Percentiles rank a stretch among this genome's conserved stretches.
These are phyloP conservation scores for Pollenia amentaria DNA, from an alignment of 2,888 invertebrate genomes.

Conservation along the genomic window DNA sequence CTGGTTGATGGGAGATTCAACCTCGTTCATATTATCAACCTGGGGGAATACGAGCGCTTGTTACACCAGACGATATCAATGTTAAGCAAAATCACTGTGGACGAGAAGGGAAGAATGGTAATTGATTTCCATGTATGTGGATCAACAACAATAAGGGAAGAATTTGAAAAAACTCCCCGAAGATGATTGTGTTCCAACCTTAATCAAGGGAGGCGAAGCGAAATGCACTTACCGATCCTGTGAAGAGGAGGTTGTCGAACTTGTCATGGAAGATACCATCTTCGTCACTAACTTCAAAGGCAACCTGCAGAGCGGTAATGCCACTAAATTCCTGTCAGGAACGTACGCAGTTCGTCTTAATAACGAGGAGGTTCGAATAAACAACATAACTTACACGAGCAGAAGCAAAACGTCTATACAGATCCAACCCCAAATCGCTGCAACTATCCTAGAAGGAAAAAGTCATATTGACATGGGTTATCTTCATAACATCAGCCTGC, in stretches of 20 bases:
- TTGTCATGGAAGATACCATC: neutral
- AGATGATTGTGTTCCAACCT: slow-evolving; percentile 12
- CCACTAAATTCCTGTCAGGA: slow-evolving; percentile 28
- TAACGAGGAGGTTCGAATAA: slow-evolving; percentile 17
- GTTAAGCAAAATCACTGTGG: slow-evolving; percentile 23
- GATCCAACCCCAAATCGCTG: slow-evolving; percentile 13
- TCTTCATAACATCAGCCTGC: slow-evolving; percentile 16
- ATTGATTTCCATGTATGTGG: neutral
- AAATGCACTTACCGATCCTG: slow-evolving; percentile 24
- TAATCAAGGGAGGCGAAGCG: slow-evolving; percentile 23
- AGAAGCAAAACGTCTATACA: neutral
- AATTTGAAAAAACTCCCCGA: slow-evolving; percentile 25
- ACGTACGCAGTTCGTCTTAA: slow-evolving; percentile 16
- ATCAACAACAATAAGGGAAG: slow-evolving; percentile 18
- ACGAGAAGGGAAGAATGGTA: neutral
- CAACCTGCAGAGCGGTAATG: slow-evolving; percentile 22
- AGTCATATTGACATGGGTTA: slow-evolving; percentile 23
- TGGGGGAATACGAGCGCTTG: neutral
- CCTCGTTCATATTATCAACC: slow-evolving; percentile 6
- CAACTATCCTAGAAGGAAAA: slow-evolving; percentile 15
- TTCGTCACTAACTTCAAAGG: slow-evolving; percentile 6
- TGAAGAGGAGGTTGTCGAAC: slow-evolving; percentile 22
- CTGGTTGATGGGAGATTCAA: slow-evolving; percentile 23
- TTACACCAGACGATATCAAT: slow-evolving; percentile 1
- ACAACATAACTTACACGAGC: neutral